These are phyloP conservation scores for Todus mexicanus DNA, from an alignment of 2,797 vertebrate genomes.

Conservation along the genomic window DNA sequence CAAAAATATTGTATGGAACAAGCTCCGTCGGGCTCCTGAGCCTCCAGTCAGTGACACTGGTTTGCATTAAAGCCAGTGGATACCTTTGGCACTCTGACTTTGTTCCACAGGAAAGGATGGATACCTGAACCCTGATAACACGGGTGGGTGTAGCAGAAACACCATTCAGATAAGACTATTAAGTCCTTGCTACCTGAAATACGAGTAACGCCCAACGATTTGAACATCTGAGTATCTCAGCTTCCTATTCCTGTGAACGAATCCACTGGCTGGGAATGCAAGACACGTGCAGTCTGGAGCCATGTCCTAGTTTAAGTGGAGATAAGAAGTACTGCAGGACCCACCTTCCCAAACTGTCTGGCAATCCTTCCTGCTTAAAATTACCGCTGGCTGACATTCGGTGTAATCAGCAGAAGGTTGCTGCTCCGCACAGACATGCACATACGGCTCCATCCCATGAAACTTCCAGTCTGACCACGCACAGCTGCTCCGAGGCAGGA, in stretches of 20 bases:
- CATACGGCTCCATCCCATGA: not conserved
- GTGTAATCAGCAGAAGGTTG: not conserved
- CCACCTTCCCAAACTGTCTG: not conserved
- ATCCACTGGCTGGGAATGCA: not conserved
- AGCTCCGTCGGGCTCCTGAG: not conserved
- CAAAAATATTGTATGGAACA: not conserved
- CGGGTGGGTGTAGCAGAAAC: not conserved
- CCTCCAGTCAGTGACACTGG: not conserved
- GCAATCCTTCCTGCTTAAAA: not conserved
- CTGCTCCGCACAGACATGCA: not conserved
- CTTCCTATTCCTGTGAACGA: not conserved
- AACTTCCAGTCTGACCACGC: not conserved
- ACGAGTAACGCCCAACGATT: not conserved
- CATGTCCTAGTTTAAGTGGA: not conserved
- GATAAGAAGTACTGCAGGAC: not conserved
- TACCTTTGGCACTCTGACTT: not conserved
- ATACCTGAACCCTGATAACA: not conserved
- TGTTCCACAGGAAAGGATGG: not conserved
- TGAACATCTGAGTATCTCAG: not conserved
- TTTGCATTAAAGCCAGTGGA: not conserved
- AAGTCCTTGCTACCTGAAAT: not conserved
- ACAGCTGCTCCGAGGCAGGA: not conserved
- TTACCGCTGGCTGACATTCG: not conserved
- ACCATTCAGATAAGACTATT: not conserved
- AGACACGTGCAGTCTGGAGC: not conserved